These are phyloP conservation scores for Callorhinus ursinus DNA, from an alignment of 2,113 vertebrate species.

Conservation along the genomic window DNA sequence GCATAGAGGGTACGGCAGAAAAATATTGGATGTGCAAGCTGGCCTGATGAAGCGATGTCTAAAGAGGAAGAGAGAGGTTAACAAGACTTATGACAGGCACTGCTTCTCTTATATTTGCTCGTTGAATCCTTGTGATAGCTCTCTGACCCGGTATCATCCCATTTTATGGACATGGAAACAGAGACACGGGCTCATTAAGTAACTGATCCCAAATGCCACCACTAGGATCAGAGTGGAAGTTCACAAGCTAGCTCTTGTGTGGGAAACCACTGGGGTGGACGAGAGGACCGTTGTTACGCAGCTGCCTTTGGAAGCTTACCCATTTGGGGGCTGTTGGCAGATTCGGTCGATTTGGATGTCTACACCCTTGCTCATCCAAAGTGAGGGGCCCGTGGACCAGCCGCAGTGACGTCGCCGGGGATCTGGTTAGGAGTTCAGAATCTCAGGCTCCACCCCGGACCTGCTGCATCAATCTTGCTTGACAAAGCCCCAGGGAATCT, in stretches of 20 bases:
- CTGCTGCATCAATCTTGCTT: background rate
- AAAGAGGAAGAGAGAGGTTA: background rate
- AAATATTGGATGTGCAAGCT: background rate
- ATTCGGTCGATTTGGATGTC: rapidly evolving
- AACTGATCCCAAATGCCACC: background rate
- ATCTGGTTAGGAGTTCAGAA: background rate
- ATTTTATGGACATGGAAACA: background rate
- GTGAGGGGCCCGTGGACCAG: background rate
- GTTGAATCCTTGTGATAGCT: rapidly evolving
- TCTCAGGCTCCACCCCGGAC: background rate
- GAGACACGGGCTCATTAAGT: background rate
- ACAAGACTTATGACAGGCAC: rapidly evolving
- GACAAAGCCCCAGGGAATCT: background rate
- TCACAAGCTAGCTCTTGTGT: background rate
- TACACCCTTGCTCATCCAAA: rapidly evolving
- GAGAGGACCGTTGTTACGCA: background rate
- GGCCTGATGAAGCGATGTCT: background rate
- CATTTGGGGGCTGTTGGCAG: background rate
- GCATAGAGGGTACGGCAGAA: background rate
- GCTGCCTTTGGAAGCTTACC: background rate
- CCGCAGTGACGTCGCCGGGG: rapidly evolving
- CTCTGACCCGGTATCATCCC: background rate
- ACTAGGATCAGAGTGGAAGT: background rate
- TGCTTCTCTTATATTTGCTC: background rate
- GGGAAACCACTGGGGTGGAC: no score